phyloP scores from a whole-genome alignment of 2,113 vertebrate genomes.

The Vombatus ursinus region DNA sequence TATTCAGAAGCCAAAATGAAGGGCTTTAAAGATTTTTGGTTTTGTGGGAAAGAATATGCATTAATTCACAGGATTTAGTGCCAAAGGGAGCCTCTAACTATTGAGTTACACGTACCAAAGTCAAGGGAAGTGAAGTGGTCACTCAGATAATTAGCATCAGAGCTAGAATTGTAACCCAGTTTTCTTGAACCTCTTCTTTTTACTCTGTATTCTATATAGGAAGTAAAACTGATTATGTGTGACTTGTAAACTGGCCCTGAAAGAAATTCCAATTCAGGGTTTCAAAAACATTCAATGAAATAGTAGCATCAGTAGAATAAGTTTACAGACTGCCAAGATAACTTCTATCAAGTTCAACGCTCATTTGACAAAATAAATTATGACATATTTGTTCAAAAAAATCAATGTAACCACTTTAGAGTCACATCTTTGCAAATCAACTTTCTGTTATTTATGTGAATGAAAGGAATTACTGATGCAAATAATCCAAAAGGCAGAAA shows the following conservation, averaged over 20 bases:
- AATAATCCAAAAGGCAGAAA: background rate
- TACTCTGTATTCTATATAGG: background rate
- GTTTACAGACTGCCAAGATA: background rate
- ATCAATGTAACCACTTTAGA: background rate
- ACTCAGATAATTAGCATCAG: background rate
- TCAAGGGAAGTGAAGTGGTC: background rate
- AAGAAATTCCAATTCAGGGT: background rate
- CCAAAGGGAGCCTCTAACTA: background rate
- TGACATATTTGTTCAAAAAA: background rate
- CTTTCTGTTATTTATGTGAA: background rate
- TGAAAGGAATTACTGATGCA: background rate
- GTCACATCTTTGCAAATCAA: background rate
- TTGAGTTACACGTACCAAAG: background rate
- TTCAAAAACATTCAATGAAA: background rate
- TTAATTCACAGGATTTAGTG: background rate
- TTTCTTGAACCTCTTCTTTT: background rate
- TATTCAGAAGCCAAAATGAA: background rate
- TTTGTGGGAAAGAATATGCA: background rate
- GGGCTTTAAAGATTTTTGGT: background rate
- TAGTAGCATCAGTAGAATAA: background rate
- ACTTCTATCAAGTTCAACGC: background rate
- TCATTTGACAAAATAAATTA: background rate
- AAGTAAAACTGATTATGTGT: background rate
- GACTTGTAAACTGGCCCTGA: background rate
- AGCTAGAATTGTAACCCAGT: background rate